These are phyloP conservation scores for Hanleya hanleyi DNA, from an alignment of 2,888 invertebrate species.

Conservation along the genomic window DNA sequence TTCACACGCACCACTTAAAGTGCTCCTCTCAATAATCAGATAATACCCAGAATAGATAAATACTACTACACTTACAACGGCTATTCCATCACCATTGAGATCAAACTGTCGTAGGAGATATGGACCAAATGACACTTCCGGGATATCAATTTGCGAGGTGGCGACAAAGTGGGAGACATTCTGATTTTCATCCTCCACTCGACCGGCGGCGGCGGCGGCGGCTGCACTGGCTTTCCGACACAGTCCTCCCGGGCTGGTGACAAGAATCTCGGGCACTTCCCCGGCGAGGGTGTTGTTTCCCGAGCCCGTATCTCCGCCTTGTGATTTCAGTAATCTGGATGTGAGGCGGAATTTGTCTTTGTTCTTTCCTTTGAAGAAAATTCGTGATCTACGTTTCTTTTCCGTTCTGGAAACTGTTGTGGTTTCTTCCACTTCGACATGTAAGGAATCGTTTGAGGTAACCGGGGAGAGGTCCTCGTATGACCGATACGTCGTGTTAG, in stretches of 20 bases:
- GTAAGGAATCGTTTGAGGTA: background rate
- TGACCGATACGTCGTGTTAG: background rate
- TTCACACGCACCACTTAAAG: no score
- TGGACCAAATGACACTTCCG: background rate
- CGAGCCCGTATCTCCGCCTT: no score
- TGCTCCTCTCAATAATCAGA: no score
- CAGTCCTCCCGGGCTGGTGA: background rate
- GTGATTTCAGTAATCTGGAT: no score
- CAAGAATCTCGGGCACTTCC: background rate
- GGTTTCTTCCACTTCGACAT: background rate
- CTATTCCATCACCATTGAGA: background rate
- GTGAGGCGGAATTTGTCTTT: background rate
- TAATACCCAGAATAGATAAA: no score
- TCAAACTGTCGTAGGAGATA: background rate
- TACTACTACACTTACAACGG: background rate
- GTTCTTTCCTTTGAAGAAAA: background rate
- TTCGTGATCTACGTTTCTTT: background rate
- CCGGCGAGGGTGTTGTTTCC: no score
- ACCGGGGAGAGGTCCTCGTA: background rate
- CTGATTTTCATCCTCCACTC: background rate
- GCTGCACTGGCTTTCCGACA: background rate
- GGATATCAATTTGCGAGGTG: background rate
- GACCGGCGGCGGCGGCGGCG: background rate
- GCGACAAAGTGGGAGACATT: background rate
- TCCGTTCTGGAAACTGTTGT: background rate